Evolutionary conservation across 2,888 invertebrate genomes (phyloP), one percentile per base, ranked within the genome.

Genomic region (Oxycera nigricornis): DNA sequence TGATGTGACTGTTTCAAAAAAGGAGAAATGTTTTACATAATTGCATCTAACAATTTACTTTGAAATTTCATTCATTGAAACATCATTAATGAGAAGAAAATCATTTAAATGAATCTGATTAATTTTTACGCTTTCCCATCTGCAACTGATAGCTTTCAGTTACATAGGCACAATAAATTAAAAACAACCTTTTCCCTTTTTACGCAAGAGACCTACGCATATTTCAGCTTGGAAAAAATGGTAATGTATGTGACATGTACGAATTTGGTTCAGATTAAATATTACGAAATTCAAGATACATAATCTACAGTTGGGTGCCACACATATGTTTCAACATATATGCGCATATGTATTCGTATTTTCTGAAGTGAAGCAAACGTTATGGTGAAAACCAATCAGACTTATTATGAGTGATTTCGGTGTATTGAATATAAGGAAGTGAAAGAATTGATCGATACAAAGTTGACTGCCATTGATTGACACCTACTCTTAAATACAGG

Each of bases 381-480:
- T 59, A 59, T n/a, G 30, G 14, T 30, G 59, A 67, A 41, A 50
- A 68, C 17, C 46, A 26, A 46, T 52, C 17, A 20, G 28, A 50
- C 11, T 68, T n/a, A 26, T 50, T 46, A 50, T 46, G 41, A 28
- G 2, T 70, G 52, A 52, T 52, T 20, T 20, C 4, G 2, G 55
- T 2, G 24, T 50, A 50, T 50, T 50, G 52, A 24, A 11, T 28
- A 61, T 61, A 31, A 61, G 61, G 31, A 61, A 61, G 28, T 17
- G 26, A 59, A 24, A 55, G 24, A 59, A 35, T 61, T n/a, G 61
- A 61, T 11, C 17, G 61, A 11, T 14, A 61, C 31, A 17, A 30
- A 77, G 77, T 75, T 76, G 78, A 73, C 77, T 78, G 79, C 76
- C 79, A 79, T 78, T 79, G 79, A 80, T 80, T 79, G 79, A 79